Evolutionary conservation across 2,888 invertebrate species (phyloP).

Genomic region (Amblyteles armatorius): DNA sequence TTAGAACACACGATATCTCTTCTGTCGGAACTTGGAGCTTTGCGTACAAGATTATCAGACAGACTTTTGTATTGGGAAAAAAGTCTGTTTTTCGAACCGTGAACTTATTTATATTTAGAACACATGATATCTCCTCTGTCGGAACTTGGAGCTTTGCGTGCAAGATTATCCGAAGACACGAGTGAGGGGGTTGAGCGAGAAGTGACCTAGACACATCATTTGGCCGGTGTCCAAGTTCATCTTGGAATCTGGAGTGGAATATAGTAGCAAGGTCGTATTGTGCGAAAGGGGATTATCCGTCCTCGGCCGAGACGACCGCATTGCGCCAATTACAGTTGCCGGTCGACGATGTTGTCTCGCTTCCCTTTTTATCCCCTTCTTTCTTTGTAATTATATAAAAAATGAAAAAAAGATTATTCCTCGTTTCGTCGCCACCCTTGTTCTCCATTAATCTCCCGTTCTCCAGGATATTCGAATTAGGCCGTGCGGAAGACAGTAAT

Average conservation of each 20-base stretch:
- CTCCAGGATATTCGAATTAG: constrained; percentile 51
- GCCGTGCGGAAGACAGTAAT: constrained; percentile 43
- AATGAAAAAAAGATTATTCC: background rate
- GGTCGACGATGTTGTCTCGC: constrained; percentile 59
- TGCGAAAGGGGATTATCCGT: constrained; percentile 81
- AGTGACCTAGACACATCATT: constrained; percentile 82
- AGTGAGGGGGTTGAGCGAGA: constrained; percentile 60
- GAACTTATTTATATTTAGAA: no score
- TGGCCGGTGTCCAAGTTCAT: constrained; percentile 82
- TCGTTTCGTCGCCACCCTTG: constrained; percentile 8
- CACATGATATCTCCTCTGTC: background rate
- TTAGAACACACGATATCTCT: no score
- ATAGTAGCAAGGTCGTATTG: constrained; percentile 82
- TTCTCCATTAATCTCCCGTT: background rate
- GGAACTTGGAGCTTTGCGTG: constrained; percentile 38
- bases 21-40: no score
- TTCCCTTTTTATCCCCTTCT: constrained; percentile 43
- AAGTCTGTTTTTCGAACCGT: background rate
- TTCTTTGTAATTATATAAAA: constrained; percentile 24
- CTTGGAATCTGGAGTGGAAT: constrained; percentile 80
- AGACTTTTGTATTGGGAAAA: background rate
- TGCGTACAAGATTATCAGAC: background rate
- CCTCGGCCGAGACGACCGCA: constrained; percentile 81
- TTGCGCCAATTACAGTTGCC: constrained; percentile 79
- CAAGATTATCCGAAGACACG: constrained; percentile 52